These are phyloP conservation scores for Sycophila sp. DNA, from an alignment of 1,140 invertebrate genomes.

Conservation along the genomic window DNA sequence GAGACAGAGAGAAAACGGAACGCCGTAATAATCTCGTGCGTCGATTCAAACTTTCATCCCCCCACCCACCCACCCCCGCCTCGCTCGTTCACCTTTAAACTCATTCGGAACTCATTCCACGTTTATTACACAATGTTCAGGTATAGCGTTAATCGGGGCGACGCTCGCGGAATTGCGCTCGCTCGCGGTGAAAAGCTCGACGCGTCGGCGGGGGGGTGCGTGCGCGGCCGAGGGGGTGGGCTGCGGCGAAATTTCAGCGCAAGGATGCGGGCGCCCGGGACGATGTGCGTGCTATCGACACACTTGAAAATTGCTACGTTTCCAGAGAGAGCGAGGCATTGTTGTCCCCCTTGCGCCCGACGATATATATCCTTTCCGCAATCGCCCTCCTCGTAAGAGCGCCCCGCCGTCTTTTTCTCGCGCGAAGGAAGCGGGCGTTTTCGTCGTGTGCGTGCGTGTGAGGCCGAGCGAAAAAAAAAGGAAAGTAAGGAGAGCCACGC, in stretches of 20 bases:
- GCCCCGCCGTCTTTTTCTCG: neutral
- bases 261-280: slow-evolving; percentile 10
- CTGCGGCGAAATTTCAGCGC: slow-evolving; percentile 18
- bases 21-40: slow-evolving; percentile 31
- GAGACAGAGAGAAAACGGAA: neutral
- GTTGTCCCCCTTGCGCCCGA: slow-evolving; percentile 33
- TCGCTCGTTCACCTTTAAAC: slow-evolving; percentile 25
- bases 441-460: neutral
- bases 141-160: slow-evolving; percentile 24
- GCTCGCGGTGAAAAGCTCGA: slow-evolving; percentile 1
- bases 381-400: slow-evolving; percentile 17
- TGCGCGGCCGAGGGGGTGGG: too few species aligned
- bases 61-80: neutral
- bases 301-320: slow-evolving; percentile 49
- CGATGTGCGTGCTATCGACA: slow-evolving; percentile 46
- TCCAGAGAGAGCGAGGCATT: slow-evolving; percentile 38
- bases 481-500: neutral
- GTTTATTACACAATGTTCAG: slow-evolving; percentile 33
- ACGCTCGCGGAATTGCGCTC: slow-evolving; percentile 3
- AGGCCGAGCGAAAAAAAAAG: neutral
- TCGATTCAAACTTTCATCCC: slow-evolving; percentile 25
- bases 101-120: slow-evolving; percentile 31
- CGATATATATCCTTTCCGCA: slow-evolving; percentile 5
- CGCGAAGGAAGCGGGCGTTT: slow-evolving; percentile 25
- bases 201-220: slow-evolving; percentile 7